These are phyloP conservation scores for Siniperca obscura DNA, from an alignment of 2,797 vertebrate genomes.

Conservation along the genomic window DNA sequence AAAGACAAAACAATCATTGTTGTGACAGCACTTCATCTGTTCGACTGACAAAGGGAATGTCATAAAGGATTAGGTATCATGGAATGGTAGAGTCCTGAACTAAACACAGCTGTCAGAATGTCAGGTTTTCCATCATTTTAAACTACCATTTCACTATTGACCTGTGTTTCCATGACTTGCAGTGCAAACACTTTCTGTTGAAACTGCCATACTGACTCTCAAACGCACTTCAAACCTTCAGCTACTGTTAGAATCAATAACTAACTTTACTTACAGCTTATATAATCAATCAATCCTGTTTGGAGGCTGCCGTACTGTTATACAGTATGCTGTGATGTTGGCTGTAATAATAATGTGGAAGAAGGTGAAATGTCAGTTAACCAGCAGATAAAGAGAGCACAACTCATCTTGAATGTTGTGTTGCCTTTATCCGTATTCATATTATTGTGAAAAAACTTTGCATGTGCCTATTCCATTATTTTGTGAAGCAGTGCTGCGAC, in stretches of 20 bases:
- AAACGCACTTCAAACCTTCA: constrained; percentile 5
- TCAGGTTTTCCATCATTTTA: constrained; percentile 39
- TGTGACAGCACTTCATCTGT: constrained; percentile 47
- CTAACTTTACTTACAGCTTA: neutral
- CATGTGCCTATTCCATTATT: neutral
- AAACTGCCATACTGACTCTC: constrained; percentile 46
- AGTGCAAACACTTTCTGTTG: constrained; percentile 21
- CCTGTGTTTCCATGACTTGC: constrained; percentile 17
- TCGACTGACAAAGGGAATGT: constrained; percentile 70
- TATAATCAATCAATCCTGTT: too few relatives aligned
- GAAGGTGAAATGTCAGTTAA: neutral
- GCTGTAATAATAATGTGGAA: neutral
- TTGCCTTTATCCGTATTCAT: neutral
- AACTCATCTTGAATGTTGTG: neutral
- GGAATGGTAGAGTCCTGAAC: constrained; percentile 72
- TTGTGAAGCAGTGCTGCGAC: neutral
- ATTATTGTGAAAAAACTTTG: neutral
- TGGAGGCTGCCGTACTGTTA: neutral
- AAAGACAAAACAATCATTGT: constrained; percentile 59
- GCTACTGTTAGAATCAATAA: neutral
- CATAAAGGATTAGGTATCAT: constrained; percentile 66
- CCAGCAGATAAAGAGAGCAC: neutral
- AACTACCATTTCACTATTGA: neutral
- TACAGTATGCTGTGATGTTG: constrained; percentile 13
- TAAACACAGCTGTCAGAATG: constrained; percentile 51